A percentile compares a stretch with the other conserved stretches of the same genome.
Conservation (phyloP, 1,140 invertebrate species). For the Drosophila kepulauana region DNA sequence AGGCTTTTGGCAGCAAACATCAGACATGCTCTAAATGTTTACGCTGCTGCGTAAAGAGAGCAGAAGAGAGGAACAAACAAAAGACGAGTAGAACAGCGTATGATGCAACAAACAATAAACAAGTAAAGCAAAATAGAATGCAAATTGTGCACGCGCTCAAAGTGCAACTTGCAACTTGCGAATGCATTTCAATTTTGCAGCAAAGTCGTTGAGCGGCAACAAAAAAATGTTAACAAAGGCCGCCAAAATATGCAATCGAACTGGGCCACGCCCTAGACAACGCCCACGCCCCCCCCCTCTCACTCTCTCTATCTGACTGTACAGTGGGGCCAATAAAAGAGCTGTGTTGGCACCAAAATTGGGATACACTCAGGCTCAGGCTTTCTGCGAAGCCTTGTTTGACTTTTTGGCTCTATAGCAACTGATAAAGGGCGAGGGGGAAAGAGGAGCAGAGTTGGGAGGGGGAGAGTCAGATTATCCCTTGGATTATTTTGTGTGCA, state of each 20-base stretch:
- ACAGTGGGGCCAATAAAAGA: constrained; percentile 55
- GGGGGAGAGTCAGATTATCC: constrained; percentile 53
- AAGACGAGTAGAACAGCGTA: neutral
- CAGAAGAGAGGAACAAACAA: constrained; percentile 1
- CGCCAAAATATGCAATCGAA: constrained; percentile 65
- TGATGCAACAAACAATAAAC: constrained; percentile 1
- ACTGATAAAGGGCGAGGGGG: neutral
- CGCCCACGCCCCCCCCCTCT: neutral
- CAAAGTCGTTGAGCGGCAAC: constrained; percentile 31
- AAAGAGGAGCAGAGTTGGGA: neutral
- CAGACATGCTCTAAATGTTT: neutral
- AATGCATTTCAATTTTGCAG: constrained; percentile 72
- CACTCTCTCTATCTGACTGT: no score
- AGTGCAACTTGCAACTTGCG: constrained; percentile 45
- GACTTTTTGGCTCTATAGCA: constrained; percentile 22
- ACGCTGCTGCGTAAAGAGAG: neutral
- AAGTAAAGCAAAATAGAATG: constrained; percentile 47
- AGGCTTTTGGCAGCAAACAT: neutral
- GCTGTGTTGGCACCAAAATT: constrained; percentile 76
- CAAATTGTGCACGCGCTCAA: constrained; percentile 56
- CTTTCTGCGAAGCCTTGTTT: constrained; percentile 57
- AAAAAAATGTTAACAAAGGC: constrained; percentile 64
- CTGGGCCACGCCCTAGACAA: constrained; percentile 17
- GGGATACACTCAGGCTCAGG: constrained; percentile 10
- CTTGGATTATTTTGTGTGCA: constrained; percentile 71